Conservation (phyloP, 2,113 vertebrate genomes). For the Hipposideros armiger region DNA sequence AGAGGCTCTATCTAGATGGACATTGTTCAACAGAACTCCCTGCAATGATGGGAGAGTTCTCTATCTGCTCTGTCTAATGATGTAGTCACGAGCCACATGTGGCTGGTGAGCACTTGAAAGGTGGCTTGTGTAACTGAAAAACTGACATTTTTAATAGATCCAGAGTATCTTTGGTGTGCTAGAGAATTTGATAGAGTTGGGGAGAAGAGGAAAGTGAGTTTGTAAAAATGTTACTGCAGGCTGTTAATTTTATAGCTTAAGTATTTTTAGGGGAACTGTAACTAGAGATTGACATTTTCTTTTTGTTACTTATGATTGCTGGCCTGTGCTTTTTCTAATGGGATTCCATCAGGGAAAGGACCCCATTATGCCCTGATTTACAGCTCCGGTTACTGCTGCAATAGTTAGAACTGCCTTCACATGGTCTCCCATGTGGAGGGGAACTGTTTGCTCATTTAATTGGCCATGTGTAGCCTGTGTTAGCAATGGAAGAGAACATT, state of each 20-base stretch:
- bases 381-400: neutral
- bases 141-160: neutral
- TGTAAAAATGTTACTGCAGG: neutral
- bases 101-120: neutral
- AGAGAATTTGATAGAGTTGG: neutral
- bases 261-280: neutral
- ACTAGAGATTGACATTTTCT: neutral
- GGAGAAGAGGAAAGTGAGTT: neutral
- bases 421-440: neutral
- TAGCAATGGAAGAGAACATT: neutral
- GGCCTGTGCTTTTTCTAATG: neutral
- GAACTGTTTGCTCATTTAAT: neutral
- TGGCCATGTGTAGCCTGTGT: neutral
- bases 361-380: neutral
- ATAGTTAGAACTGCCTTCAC: neutral
- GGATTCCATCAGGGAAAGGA: neutral
- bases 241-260: neutral
- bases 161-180: neutral
- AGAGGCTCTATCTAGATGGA: neutral
- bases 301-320: slow-evolving; percentile 13
- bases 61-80: too few species aligned
- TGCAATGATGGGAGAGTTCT: neutral
- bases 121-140: neutral
- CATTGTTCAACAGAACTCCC: neutral
- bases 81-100: neutral